Conservation (phyloP, 2,113 vertebrate genomes). For the Aptenodytes forsteri region DNA sequence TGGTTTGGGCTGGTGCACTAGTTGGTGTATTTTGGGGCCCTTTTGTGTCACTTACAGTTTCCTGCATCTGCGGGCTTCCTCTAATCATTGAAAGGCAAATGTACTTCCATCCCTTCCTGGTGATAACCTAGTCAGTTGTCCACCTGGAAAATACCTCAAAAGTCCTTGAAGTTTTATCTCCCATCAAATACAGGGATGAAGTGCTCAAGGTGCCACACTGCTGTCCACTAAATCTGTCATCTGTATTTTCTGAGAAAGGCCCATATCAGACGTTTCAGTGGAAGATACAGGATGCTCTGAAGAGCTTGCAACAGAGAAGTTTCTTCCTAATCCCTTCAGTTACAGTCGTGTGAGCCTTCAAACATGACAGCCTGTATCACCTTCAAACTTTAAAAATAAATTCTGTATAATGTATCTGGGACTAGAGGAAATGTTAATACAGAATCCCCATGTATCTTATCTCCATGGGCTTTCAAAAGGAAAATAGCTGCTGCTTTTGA, state of each 20-base stretch:
- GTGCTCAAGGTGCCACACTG: background rate
- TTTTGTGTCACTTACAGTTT: background rate
- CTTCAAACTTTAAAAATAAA: background rate
- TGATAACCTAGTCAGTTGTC: background rate
- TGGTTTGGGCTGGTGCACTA: background rate
- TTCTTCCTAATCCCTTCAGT: background rate
- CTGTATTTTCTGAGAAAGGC: background rate
- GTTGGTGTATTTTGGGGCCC: background rate
- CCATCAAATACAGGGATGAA: background rate
- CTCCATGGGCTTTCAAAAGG: background rate
- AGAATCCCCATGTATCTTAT: background rate
- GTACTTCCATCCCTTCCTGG: background rate
- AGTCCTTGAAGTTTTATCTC: background rate
- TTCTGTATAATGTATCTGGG: background rate
- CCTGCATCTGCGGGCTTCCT: background rate
- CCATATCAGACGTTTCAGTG: background rate
- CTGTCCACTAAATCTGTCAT: background rate
- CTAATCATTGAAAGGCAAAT: background rate
- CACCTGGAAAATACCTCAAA: background rate
- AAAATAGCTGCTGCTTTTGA: background rate
- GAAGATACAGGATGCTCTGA: background rate
- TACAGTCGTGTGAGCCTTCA: background rate
- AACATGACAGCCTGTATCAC: background rate
- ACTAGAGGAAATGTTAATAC: background rate
- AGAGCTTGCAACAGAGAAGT: background rate